phyloP scores from a whole-genome alignment of 2,888 invertebrate genomes.

The Caenorhabditis sp. region DNA sequence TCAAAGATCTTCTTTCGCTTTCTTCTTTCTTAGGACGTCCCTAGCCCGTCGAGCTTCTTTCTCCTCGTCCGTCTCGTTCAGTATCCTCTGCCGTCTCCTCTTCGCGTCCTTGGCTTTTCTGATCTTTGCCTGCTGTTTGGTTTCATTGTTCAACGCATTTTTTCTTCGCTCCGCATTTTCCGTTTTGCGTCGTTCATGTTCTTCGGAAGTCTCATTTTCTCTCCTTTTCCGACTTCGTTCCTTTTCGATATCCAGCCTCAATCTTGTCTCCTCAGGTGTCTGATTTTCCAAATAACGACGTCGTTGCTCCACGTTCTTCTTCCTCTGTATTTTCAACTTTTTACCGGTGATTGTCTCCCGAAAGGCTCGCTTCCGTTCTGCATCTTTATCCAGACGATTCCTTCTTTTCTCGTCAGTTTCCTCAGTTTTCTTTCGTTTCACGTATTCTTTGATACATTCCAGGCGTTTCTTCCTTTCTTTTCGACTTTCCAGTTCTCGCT shows the following conservation, averaged over 20 bases:
- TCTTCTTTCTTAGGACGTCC: background rate
- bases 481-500: background rate
- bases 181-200: background rate
- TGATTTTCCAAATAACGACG: background rate
- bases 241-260: background rate
- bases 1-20: no score
- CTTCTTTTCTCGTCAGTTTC: background rate
- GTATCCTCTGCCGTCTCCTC: background rate
- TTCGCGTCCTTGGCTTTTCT: background rate
- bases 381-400: background rate
- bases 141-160: background rate
- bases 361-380: background rate
- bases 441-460: background rate
- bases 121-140: background rate
- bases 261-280: background rate
- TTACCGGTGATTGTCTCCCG: background rate
- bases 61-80: background rate
- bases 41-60: background rate
- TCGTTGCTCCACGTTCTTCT: background rate
- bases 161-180: background rate
- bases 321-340: background rate
- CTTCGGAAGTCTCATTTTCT: background rate
- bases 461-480: background rate
- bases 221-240: background rate
- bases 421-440: no score